Evolutionary conservation across 2,888 invertebrate species (phyloP).

Genomic region (Limnephilus lunatus): DNA sequence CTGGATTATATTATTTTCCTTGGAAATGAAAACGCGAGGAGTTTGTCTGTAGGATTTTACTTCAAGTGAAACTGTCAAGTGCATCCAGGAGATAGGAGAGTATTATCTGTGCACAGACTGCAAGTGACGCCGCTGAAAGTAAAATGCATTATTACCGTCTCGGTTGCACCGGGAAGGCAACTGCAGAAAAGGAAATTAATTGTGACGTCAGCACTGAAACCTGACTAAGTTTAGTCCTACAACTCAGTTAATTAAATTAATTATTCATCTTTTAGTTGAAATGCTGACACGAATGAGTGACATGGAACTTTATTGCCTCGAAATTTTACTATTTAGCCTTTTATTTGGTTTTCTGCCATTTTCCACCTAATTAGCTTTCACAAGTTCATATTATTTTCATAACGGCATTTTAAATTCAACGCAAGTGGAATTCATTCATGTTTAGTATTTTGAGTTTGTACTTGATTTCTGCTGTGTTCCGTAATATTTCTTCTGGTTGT

Average conservation of each 20-base stretch:
- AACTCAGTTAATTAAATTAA: background rate
- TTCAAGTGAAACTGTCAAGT: background rate
- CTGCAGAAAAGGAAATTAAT: background rate
- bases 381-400: background rate
- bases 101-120: background rate
- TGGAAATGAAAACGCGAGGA: background rate
- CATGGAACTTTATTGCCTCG: background rate
- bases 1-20: background rate
- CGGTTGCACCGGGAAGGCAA: background rate
- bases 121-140: background rate
- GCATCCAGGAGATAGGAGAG: background rate
- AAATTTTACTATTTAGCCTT: background rate
- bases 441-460: background rate
- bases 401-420: background rate
- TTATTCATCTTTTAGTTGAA: background rate
- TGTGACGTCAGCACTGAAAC: background rate
- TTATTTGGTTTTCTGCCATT: background rate
- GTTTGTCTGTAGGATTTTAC: background rate
- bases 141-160: conserved; percentile 2
- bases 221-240: background rate
- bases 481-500: background rate
- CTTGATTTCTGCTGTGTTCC: background rate
- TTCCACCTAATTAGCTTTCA: background rate
- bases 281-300: background rate
- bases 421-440: background rate